Evolutionary conservation across 2,113 vertebrate genomes (phyloP).

Genomic region (Lampris incognitus): DNA sequence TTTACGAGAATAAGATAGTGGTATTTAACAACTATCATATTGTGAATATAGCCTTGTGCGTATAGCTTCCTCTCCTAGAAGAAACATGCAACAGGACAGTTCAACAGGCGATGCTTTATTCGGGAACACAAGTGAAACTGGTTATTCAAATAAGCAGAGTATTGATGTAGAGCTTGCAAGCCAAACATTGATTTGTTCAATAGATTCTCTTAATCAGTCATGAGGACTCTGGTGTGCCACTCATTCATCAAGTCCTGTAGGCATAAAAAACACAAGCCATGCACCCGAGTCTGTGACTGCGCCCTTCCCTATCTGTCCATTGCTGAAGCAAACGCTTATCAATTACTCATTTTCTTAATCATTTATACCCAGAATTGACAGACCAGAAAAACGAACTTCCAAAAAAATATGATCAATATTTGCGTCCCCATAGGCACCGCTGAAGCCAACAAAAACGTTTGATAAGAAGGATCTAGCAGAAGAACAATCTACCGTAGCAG

Average conservation of each 20-base stretch:
- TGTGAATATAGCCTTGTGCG: background rate
- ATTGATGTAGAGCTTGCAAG: slow-evolving; percentile 17
- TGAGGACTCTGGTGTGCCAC: background rate
- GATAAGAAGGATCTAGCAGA: too few species aligned
- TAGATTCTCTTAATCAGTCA: background rate
- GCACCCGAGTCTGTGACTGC: slow-evolving; percentile 2
- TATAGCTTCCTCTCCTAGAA: slow-evolving; percentile 38
- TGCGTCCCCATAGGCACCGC: slow-evolving; percentile 3
- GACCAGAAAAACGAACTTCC: slow-evolving; percentile 8
- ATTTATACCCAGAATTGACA: background rate
- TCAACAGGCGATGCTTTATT: slow-evolving; percentile 44
- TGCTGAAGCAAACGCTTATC: slow-evolving; percentile 4
- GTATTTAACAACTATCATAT: background rate
- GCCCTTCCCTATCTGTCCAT: background rate
- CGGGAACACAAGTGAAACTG: slow-evolving; percentile 23
- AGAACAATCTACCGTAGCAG: background rate
- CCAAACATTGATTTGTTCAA: background rate
- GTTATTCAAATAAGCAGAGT: slow-evolving; percentile 17
- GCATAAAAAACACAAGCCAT: background rate
- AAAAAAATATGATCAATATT: background rate
- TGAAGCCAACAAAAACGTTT: background rate
- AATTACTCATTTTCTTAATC: background rate
- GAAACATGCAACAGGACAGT: slow-evolving; percentile 6
- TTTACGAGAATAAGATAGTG: background rate
- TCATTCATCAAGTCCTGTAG: background rate